Evolutionary conservation across 2,113 vertebrate genomes (phyloP).

Genomic region (Saccopteryx bilineata): DNA sequence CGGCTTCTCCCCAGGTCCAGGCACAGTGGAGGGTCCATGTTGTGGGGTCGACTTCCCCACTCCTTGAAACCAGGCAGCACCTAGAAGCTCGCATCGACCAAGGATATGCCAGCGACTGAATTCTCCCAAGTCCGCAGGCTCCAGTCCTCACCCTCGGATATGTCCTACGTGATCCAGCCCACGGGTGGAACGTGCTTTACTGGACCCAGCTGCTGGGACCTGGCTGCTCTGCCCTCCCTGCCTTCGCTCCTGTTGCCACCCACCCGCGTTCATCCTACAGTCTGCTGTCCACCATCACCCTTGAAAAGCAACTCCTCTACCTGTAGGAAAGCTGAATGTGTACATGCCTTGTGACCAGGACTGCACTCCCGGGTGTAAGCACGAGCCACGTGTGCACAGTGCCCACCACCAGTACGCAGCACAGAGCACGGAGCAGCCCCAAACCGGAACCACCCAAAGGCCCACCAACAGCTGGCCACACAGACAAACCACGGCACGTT

Average conservation of each 20-base stretch:
- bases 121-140: background rate
- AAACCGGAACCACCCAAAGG: background rate
- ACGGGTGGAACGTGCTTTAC: background rate
- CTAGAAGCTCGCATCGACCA: background rate
- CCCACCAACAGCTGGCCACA: background rate
- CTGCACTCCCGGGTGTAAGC: background rate
- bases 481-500: rapidly evolving
- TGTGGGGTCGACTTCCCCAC: background rate
- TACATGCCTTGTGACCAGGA: background rate
- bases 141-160: background rate
- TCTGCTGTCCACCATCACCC: background rate
- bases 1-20: background rate
- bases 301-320: background rate
- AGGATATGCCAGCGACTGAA: background rate
- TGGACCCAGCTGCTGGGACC: background rate
- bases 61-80: background rate
- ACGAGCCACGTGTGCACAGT: background rate
- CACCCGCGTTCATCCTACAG: background rate
- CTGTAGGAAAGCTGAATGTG: background rate
- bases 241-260: background rate
- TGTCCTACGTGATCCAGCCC: background rate
- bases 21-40: rapidly evolving
- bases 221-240: background rate
- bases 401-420: rapidly evolving
- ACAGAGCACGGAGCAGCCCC: background rate